Base-by-base conservation (phyloP, 2,113 vertebrate genomes). In the Litocranius walleri region DNA sequence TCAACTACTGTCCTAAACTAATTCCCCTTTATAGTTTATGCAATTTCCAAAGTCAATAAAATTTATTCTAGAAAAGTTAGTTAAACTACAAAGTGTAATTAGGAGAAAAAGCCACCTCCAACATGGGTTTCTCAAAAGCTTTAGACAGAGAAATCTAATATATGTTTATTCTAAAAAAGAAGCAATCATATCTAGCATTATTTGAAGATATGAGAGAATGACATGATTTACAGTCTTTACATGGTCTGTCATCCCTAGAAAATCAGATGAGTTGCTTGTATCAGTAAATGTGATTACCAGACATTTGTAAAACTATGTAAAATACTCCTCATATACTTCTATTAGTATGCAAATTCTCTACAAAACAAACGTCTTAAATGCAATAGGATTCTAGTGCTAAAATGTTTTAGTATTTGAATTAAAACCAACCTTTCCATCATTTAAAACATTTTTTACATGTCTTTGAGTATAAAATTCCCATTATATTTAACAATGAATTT, bases 361-460 rank as follows among this genome's bases (percentile, higher is more conserved):
- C 54, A 95, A 97, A 96, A 94, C 43, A 92, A 97, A 95, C 97
- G 40, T 59, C 94, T 90, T 94, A 33, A 86, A 97, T 95, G 89
- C 90, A 95, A 77, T 17, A 57, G 21, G 30, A 96, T 84, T 87
- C 87, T 78, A 97, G 13, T 59, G 19, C 36, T 84, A 91, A 92
- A 81, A 10, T 97, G 33, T 86, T 97, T 89, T 36, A 91, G 45
- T 62, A 77, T 48, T 25, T 93, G 45, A 97, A 94, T 91, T 96
- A 91, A 97, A 97, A 85, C n/a, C 30, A 91, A 91, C 36, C 67
- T 94, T 95, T 91, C 61, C 85, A 91, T 7, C 48, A 88, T 78
- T 96, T 96, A 96, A 97, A 98, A 94, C 23, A 90, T 43, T 88
- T 93, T 96, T 95, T 62, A 71, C 15, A 0, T 40, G 54, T 8